These are phyloP conservation scores for Myotis planiceps DNA, from an alignment of 2,797 vertebrate species.

Conservation along the genomic window DNA sequence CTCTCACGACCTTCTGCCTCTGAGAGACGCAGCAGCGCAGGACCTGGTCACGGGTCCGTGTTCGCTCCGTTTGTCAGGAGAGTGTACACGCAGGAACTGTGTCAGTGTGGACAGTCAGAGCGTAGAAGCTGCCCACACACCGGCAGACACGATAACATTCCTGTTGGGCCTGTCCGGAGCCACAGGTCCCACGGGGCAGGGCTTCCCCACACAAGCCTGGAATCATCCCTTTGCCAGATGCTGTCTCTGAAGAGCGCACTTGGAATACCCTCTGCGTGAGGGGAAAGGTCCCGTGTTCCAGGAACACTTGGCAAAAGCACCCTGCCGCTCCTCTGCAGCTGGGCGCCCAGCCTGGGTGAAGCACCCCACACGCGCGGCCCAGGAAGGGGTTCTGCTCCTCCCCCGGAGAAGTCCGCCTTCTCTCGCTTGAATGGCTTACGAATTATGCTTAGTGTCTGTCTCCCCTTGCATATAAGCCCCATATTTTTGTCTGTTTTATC, in stretches of 20 bases:
- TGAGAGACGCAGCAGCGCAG: neutral
- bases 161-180: neutral
- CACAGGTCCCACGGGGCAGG: accelerated
- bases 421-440: neutral
- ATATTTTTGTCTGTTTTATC: neutral
- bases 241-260: neutral
- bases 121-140: neutral
- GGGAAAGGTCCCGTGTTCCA: neutral
- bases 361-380: accelerated
- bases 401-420: neutral
- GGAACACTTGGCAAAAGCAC: neutral
- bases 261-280: neutral
- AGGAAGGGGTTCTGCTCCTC: neutral
- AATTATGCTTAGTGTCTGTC: neutral
- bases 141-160: neutral
- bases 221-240: neutral
- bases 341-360: neutral
- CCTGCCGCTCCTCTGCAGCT: neutral
- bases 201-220: neutral
- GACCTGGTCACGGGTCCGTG: neutral
- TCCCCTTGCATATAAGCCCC: neutral
- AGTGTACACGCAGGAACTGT: neutral
- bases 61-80: neutral
- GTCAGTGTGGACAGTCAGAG: neutral
- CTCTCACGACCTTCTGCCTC: neutral